phyloP scores from a whole-genome alignment of 2,797 vertebrate species.

The Protonibea diacanthus region DNA sequence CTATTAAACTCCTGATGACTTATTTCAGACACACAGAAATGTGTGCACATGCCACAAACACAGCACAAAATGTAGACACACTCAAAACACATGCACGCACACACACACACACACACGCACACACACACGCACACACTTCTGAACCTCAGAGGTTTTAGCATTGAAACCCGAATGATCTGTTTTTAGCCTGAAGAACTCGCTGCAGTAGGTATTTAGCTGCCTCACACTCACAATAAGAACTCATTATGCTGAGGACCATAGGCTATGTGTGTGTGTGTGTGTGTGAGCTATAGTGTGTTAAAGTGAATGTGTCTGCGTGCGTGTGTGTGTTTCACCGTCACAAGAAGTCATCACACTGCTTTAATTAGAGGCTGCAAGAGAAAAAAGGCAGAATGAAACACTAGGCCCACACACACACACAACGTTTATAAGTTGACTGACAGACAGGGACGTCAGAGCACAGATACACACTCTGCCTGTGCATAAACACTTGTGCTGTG shows the following conservation, averaged over 20 bases:
- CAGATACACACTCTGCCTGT: background rate
- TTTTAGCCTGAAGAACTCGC: slow-evolving; percentile 59
- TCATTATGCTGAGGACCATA: slow-evolving; percentile 68
- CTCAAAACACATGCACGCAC: slow-evolving; percentile 6
- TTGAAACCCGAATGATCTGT: slow-evolving; percentile 63
- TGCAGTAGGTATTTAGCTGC: slow-evolving; percentile 64
- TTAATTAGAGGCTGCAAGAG: slow-evolving; percentile 65
- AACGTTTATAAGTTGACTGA: background rate
- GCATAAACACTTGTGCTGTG: background rate
- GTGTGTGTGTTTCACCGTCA: slow-evolving; percentile 37
- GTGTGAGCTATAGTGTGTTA: slow-evolving; percentile 13
- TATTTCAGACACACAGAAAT: slow-evolving; percentile 28
- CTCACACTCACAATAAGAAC: slow-evolving; percentile 59
- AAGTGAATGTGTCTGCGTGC: background rate
- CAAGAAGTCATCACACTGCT: slow-evolving; percentile 56
- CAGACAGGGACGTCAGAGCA: background rate
- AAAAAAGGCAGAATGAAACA: slow-evolving; percentile 13
- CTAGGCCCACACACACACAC: background rate
- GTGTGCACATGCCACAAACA: background rate
- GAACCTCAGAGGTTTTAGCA: slow-evolving; percentile 33
- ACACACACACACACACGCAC: background rate
- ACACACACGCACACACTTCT: background rate
- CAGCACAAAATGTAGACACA: background rate
- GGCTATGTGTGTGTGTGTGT: slow-evolving; percentile 42
- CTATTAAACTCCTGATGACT: slow-evolving; percentile 55